These are phyloP conservation scores for Actenoides lindsayi DNA, from an alignment of 2,113 vertebrate species.

Conservation along the genomic window DNA sequence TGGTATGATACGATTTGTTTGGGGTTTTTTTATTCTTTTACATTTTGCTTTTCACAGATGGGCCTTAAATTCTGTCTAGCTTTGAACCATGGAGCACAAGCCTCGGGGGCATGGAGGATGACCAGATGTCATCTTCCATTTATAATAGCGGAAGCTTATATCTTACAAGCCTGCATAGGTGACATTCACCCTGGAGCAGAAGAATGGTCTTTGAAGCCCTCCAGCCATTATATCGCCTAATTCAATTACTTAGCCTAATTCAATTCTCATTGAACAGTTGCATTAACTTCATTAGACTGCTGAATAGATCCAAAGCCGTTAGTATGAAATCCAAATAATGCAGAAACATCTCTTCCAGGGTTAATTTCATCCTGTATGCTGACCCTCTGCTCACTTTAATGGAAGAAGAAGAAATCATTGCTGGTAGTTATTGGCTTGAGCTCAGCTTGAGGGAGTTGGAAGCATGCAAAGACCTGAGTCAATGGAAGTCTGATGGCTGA, in stretches of 20 bases:
- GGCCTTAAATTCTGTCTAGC: constrained; percentile 67
- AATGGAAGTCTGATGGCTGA: constrained; percentile 1
- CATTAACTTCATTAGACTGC: constrained; percentile 44
- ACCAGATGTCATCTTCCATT: constrained; percentile 19
- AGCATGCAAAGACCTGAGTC: not conserved
- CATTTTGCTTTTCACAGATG: constrained; percentile 64
- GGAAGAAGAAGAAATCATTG: constrained; percentile 29
- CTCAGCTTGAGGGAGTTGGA: constrained; percentile 27
- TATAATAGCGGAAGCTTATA: constrained; percentile 39
- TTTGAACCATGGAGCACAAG: constrained; percentile 67
- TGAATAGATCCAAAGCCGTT: constrained; percentile 60
- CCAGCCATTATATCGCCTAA: constrained; percentile 15
- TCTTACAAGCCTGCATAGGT: constrained; percentile 56
- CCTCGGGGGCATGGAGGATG: constrained; percentile 57
- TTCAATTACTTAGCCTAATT: constrained; percentile 2
- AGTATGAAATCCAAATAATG: constrained; percentile 40
- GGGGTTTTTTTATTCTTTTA: not conserved
- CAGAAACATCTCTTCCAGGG: constrained; percentile 17
- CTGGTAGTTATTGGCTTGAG: constrained; percentile 36
- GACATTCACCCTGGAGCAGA: constrained; percentile 45
- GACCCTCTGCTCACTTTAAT: constrained; percentile 37
- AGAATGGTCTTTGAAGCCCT: constrained; percentile 30
- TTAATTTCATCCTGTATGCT: constrained; percentile 52
- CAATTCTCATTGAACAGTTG: constrained; percentile 11
- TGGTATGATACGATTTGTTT: not conserved